Evolutionary conservation across 2,113 vertebrate genomes (phyloP).

Genomic region (Astatoreochromis straeleni): DNA sequence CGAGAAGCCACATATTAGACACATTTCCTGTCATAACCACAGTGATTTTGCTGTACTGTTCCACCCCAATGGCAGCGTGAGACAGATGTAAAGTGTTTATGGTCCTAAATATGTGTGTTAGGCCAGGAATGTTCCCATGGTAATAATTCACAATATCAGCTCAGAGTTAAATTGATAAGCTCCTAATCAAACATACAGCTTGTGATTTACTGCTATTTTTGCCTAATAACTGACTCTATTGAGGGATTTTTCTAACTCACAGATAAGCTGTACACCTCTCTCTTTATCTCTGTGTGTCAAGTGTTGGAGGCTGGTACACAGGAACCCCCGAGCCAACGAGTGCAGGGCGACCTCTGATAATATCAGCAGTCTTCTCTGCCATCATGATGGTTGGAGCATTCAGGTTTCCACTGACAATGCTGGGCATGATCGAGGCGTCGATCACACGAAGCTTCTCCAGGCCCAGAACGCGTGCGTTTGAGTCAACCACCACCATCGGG

Average conservation of each 20-base stretch:
- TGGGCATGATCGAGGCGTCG: conserved; percentile 97
- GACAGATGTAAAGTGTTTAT: neutral
- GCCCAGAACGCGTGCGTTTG: conserved; percentile 80
- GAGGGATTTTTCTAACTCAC: neutral
- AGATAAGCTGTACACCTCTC: neutral
- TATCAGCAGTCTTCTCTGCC: conserved; percentile 90
- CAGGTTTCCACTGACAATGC: conserved; percentile 89
- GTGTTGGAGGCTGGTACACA: conserved; percentile 78
- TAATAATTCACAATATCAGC: neutral
- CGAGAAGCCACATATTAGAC: neutral
- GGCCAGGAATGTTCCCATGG: neutral
- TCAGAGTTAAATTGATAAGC: neutral
- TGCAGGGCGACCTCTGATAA: conserved; percentile 78
- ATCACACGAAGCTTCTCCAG: conserved; percentile 84
- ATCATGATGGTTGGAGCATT: conserved; percentile 96
- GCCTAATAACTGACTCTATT: neutral
- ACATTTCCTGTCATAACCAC: neutral
- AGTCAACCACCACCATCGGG: conserved; percentile 81
- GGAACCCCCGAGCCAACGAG: conserved; percentile 76
- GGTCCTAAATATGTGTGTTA: neutral
- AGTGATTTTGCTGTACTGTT: neutral
- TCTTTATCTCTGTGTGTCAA: conserved; percentile 78
- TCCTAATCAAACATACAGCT: neutral
- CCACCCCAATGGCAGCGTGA: neutral
- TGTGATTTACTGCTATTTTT: neutral